Evolutionary conservation across 2,888 invertebrate species (phyloP), one percentile per base, ranked within the genome.

Genomic region (Diplazon laetatorius): DNA sequence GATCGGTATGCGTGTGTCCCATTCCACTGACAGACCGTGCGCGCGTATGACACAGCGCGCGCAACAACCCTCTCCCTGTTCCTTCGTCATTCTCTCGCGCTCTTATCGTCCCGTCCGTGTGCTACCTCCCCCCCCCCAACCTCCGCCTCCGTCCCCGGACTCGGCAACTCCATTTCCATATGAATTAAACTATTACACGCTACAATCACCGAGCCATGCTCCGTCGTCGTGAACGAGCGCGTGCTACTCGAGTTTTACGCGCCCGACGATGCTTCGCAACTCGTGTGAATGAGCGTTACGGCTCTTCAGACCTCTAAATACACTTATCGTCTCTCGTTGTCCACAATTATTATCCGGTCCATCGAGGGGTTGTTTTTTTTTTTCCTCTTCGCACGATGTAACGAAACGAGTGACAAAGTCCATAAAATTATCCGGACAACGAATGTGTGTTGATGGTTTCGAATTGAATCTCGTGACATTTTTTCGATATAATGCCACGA

Each of bases 181-280:
- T 86, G 88, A 88, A 88, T 88, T 87, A 87, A 88, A 88, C 88
- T 87, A 88, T 88, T 88, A 88, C 87, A 81, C 81, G 83, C 83
- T 76, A 66, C 79, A 73, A 76, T 81, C 78, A 69, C 78, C 76
- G 42, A 50, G 71, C 20, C 50, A 35, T 35, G 18, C 18, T 48
- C 46, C 55, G 25, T 55, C 44, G 46, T 48, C 55, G 39, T 37
- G n/a, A 59, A 10, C 62, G 52, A 18, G 68, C 68, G 69, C 66
- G 60, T 65, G 65, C 59, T 66, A 48, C 37, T 16, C 46, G 65
- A 30, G 68, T 44, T 70, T 70, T 22, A 63, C 72, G 63, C 55
- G 42, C 72, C 14, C 55, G n/a, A 65, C n/a, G n/a, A n/a, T 65
- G 65, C 22, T 65, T 39, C 39, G 52, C 39, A 20, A 48, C 52